Percentiles rank a stretch among this genome's conserved stretches.
These are phyloP conservation scores for Meteorus colon DNA, from an alignment of 2,888 invertebrate genomes.

Conservation along the genomic window DNA sequence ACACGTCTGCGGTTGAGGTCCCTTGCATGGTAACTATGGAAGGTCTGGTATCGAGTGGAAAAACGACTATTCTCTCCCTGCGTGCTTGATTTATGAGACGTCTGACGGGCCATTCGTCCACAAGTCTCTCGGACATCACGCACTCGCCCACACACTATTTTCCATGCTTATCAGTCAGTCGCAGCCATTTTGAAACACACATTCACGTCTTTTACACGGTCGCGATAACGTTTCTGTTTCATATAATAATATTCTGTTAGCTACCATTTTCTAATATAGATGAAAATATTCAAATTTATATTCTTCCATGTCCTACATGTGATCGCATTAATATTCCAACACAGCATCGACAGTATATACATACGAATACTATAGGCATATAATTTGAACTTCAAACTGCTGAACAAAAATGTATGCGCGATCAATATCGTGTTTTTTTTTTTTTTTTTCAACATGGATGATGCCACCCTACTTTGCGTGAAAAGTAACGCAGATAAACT, in stretches of 20 bases:
- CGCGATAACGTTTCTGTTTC: constrained; percentile 20
- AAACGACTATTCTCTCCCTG: constrained; percentile 57
- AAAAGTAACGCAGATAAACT: constrained; percentile 59
- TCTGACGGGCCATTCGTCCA: constrained; percentile 73
- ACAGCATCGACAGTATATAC: neutral
- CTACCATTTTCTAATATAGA: neutral
- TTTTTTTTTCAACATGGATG: constrained; percentile 30
- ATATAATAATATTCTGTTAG: neutral
- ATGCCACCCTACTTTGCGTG: constrained; percentile 28
- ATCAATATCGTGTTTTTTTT: constrained; percentile 4
- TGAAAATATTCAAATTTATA: neutral
- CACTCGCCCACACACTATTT: constrained; percentile 41
- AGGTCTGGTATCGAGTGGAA: constrained; percentile 39
- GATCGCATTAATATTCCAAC: neutral
- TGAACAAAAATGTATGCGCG: neutral
- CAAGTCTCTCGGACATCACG: constrained; percentile 62
- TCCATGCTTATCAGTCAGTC: constrained; percentile 63
- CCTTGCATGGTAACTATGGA: constrained; percentile 26
- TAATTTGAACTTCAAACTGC: neutral
- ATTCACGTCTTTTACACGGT: constrained; percentile 29
- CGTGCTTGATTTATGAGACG: constrained; percentile 71
- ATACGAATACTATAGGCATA: neutral
- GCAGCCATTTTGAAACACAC: constrained; percentile 67
- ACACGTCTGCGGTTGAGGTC: constrained; percentile 15
- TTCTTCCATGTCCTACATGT: neutral